Evolutionary conservation across 2,888 invertebrate genomes (phyloP).

Genomic region (Spicauda simplicius): DNA sequence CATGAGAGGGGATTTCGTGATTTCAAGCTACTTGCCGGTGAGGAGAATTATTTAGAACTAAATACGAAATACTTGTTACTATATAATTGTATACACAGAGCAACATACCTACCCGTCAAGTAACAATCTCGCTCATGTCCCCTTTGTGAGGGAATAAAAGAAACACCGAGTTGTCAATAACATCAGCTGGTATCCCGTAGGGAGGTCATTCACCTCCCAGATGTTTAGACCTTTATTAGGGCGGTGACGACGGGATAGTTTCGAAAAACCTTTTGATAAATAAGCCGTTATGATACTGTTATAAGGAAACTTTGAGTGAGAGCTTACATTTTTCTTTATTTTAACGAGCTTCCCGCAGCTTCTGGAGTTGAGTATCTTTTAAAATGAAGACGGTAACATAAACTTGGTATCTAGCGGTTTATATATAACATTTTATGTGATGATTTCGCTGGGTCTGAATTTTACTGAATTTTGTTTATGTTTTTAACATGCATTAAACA

Average conservation of each 20-base stretch:
- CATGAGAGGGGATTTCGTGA: too few relatives aligned
- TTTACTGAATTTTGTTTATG: too few relatives aligned
- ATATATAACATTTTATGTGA: too few relatives aligned
- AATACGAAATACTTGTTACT: background rate
- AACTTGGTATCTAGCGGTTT: too few relatives aligned
- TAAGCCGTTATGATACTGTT: constrained; percentile 14
- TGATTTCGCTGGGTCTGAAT: too few relatives aligned
- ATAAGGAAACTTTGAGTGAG: background rate
- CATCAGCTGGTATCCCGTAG: constrained; percentile 79
- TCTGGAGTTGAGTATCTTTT: background rate
- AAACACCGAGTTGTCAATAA: constrained; percentile 78
- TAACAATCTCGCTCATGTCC: constrained; percentile 34
- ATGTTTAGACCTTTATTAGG: constrained; percentile 57
- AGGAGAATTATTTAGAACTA: too few relatives aligned
- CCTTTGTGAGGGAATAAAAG: constrained; percentile 68
- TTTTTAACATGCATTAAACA: too few relatives aligned
- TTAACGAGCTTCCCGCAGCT: background rate
- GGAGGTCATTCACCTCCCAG: constrained; percentile 68
- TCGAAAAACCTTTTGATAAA: background rate
- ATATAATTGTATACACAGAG: constrained; percentile 6
- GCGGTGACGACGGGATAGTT: constrained; percentile 16
- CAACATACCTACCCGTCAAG: constrained; percentile 7
- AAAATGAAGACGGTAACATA: background rate
- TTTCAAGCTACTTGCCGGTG: too few relatives aligned
- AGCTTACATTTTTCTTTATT: background rate